These are phyloP conservation scores for Rhadina sibilatrix DNA, from an alignment of 2,113 vertebrate species.

Conservation along the genomic window DNA sequence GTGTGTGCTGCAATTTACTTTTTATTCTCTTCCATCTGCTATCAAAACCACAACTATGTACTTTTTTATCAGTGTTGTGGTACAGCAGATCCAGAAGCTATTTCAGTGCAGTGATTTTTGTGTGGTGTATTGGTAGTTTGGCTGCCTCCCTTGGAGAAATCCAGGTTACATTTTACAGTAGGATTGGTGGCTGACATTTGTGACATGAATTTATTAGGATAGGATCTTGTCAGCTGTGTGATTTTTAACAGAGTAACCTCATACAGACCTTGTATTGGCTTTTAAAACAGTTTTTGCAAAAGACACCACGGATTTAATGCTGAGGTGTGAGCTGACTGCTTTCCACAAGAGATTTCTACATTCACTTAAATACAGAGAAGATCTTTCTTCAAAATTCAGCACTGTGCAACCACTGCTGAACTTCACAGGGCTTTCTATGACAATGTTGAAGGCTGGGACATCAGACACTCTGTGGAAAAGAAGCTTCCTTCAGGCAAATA, in stretches of 20 bases:
- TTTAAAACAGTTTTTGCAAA: not conserved
- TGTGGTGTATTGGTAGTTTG: rapidly evolving
- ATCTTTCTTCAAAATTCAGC: not conserved
- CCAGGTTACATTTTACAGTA: not conserved
- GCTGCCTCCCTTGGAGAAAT: not conserved
- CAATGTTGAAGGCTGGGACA: not conserved
- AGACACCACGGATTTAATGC: not conserved
- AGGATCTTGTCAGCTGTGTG: not conserved
- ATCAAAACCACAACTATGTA: not conserved
- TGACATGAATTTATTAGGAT: not conserved
- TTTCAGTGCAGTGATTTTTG: not conserved
- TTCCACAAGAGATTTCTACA: not conserved
- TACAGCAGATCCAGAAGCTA: not conserved
- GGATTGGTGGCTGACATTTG: not conserved
- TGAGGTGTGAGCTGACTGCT: not conserved
- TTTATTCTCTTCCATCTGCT: not conserved
- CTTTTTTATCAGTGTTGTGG: not conserved
- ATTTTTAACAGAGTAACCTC: not conserved
- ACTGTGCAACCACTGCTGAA: not conserved
- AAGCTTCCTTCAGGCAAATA: not conserved
- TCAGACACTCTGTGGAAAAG: not conserved
- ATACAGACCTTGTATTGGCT: not conserved
- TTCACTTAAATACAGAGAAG: not conserved
- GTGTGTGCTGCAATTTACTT: not conserved
- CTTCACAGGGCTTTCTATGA: not conserved